Evolutionary conservation across 2,888 invertebrate species (phyloP), one percentile per base, ranked within the genome.

Genomic region (Uloborus plumipes): DNA sequence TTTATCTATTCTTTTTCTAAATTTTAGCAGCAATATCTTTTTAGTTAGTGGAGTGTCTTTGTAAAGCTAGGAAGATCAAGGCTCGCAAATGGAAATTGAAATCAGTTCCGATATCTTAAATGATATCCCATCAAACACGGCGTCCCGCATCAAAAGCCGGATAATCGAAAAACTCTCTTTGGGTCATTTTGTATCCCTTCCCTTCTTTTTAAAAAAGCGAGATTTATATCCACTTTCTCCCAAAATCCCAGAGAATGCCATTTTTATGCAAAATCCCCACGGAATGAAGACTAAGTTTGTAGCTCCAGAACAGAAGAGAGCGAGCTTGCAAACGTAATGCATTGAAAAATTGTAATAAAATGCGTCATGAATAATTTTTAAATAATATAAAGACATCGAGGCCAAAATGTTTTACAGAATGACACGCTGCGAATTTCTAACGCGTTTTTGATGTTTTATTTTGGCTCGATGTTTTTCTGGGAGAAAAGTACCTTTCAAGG

Each of bases 291-390:
- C 62, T 50, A 69, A 55, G 70, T 77, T 77, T 77, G 77, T 70
- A 77, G 18, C 69, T 47, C 61, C 20, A 76, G 71, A 39, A 73
- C 62, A 61, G 64, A 61, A 76, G 72, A 15, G 22, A 59, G 58
- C 59, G 39, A 62, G 49, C 49, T 50, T 51, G 18, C 55, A 20
- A 16, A 39, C 69, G 69, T 69, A 69, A 70, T 70, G 77, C 77
- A 77, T 77, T 77, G 77, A 77, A 77, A 77, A 77, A 77, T 77
- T 70, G 77, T 77, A 77, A 77, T 77, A 77, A 77, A 77, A 77
- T 77, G 77, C 77, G 47, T 62, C 70, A 77, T 77, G 77, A 77
- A 77, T 77, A 77, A 77, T 77, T 77, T 77, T 77, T 77, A 77
- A 77, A 77, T 77, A 77, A 77, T 77, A 77, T 70, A 77, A 77